Evolutionary conservation across 2,888 invertebrate species (phyloP), one percentile per base, ranked within the genome.

Genomic region (Drosophila emarginata): DNA sequence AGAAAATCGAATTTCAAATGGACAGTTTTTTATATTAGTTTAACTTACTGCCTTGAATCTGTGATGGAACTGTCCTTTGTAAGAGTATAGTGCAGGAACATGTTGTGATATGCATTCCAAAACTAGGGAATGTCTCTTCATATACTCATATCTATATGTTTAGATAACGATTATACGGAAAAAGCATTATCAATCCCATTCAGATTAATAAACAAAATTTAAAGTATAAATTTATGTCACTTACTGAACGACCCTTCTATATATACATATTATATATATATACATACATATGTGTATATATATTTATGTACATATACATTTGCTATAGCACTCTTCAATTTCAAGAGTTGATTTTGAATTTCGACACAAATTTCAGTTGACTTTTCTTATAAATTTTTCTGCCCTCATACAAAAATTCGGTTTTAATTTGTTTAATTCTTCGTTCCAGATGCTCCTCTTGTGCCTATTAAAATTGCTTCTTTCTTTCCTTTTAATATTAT

Each of bases 381-480:
- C 3, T n/a, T 59, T 63, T 62, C 66, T 63, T 64, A 32, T 61
- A 32, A 32, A 12, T 37, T 32, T 45, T 23, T 57, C n/a, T 63
- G 57, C 56, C 53, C 45, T 54, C 45, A 15, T 54, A 54, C 54
- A 54, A 54, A 54, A 70, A 71, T 71, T 71, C 70, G 70, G 70
- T 71, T 71, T 71, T 71, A 70, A 60, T 71, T 70, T 70, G 23
- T 4, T 36, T 21, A 11, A 11, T 56, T 21, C n/a, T 15, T 40
- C 26, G 40, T 39, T 39, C n/a, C 56, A 60, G 57, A 60, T 40
- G 56, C 23, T 36, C 39, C 63, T 59, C 67, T 60, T 67, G 67
- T 66, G 66, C 66, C 72, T 72, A 72, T 57, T 72, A 71, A 73
- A 70, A 70, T 68, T 67, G 63, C 67, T 70, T 76, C 77, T 73